phyloP scores from a whole-genome alignment of 1,140 invertebrate genomes.

The Leptinotarsa undecemlineata region DNA sequence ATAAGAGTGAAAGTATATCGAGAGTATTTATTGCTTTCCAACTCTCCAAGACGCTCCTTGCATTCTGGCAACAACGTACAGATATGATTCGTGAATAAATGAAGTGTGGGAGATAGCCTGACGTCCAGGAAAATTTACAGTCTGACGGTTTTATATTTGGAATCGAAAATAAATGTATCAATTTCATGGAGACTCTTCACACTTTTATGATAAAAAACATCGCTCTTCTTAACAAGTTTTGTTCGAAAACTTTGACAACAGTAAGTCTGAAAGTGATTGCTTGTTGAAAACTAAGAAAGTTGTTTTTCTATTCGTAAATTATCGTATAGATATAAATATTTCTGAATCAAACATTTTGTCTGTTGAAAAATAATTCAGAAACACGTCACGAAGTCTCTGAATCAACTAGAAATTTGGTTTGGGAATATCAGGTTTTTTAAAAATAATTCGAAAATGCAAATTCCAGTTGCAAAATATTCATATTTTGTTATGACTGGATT shows the following conservation, averaged over 20 bases:
- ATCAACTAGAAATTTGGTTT: too few relatives aligned
- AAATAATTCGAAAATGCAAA: too few relatives aligned
- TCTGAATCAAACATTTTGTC: too few relatives aligned
- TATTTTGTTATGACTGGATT: too few relatives aligned
- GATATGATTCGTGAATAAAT: constrained; percentile 27
- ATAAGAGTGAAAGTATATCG: too few relatives aligned
- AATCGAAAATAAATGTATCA: constrained; percentile 43
- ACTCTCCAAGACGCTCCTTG: background rate
- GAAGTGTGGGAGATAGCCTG: constrained; percentile 42
- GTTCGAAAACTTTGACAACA: background rate
- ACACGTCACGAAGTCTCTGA: too few relatives aligned
- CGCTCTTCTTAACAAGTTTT: constrained; percentile 13
- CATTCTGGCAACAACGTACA: background rate
- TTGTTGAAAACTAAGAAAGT: background rate
- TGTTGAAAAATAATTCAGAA: too few relatives aligned
- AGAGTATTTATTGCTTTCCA: background rate
- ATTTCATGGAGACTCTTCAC: constrained; percentile 32
- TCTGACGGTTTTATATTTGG: constrained; percentile 41
- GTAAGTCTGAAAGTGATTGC: background rate
- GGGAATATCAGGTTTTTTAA: too few relatives aligned
- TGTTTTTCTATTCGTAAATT: background rate
- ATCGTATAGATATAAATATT: too few relatives aligned
- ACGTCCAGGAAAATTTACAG: constrained; percentile 41
- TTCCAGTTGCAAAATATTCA: too few relatives aligned
- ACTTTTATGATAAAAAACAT: constrained; percentile 10